Evolutionary conservation across 2,113 vertebrate genomes (phyloP).

Genomic region (Progne subis): DNA sequence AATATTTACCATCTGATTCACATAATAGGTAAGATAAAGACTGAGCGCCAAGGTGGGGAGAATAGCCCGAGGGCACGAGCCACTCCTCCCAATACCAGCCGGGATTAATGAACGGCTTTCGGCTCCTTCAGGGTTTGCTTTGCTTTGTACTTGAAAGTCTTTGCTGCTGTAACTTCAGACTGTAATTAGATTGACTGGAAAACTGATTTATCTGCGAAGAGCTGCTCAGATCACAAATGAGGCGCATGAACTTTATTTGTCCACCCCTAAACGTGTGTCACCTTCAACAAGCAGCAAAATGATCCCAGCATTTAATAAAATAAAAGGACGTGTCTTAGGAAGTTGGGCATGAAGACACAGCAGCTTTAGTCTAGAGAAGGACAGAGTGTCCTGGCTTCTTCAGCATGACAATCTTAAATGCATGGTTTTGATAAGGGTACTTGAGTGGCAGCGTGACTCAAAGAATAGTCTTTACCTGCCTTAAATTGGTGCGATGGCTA

Average conservation of each 20-base stretch:
- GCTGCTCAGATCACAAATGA: constrained; percentile 18
- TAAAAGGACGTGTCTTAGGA: background rate
- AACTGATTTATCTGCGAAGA: constrained; percentile 52
- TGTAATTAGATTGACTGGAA: constrained; percentile 61
- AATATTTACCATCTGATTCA: constrained; percentile 48
- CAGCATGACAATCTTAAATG: background rate
- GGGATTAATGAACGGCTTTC: background rate
- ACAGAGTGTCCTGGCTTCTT: background rate
- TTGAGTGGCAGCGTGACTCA: background rate
- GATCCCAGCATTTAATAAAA: constrained; percentile 18
- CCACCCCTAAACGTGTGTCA: constrained; percentile 9
- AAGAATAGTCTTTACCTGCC: background rate
- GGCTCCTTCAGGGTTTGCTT: background rate
- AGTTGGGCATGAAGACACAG: background rate
- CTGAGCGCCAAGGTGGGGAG: constrained; percentile 16
- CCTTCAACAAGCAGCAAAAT: constrained; percentile 37
- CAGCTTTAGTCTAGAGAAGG: background rate
- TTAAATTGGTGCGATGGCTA: background rate
- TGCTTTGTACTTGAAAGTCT: constrained; percentile 59
- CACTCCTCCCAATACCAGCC: background rate
- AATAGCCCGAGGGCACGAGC: background rate
- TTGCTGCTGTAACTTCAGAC: constrained; percentile 41
- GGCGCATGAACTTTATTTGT: constrained; percentile 22
- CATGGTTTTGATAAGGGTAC: background rate
- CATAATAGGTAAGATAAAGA: constrained; percentile 28